Evolutionary conservation across 2,888 invertebrate genomes (phyloP).

Genomic region (Stenurella melanura): DNA sequence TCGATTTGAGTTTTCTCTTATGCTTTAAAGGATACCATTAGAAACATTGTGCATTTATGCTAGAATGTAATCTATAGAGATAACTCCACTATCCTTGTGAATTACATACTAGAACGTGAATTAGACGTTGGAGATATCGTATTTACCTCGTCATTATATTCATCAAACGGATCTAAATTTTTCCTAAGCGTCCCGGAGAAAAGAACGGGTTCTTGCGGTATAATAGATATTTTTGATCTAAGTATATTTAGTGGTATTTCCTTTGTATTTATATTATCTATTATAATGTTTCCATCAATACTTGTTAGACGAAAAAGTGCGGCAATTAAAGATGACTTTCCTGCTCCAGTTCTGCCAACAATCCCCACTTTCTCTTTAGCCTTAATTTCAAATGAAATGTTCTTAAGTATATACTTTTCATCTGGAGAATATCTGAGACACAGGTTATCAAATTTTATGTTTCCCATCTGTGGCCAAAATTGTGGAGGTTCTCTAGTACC

Average conservation of each 20-base stretch:
- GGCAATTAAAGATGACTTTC: conserved; percentile 84
- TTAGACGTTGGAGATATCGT: not conserved
- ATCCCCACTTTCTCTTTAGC: conserved; percentile 82
- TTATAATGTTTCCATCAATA: conserved; percentile 84
- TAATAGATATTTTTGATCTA: conserved; percentile 86
- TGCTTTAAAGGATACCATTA: too few species aligned
- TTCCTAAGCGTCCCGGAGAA: conserved; percentile 90
- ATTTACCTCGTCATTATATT: conserved; percentile 81
- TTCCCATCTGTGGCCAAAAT: conserved; percentile 77
- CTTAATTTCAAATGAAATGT: conserved; percentile 78
- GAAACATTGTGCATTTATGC: too few species aligned
- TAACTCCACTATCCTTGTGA: too few species aligned
- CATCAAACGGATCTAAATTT: too few species aligned
- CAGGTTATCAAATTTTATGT: conserved; percentile 77
- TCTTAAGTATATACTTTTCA: conserved; percentile 80
- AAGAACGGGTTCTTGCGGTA: conserved; percentile 89
- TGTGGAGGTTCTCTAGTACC: conserved; percentile 69
- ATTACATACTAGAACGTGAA: not conserved
- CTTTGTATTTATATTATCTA: conserved; percentile 84
- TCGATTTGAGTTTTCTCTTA: too few species aligned
- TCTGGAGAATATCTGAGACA: conserved; percentile 78
- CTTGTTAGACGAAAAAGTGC: conserved; percentile 88
- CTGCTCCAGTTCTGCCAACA: conserved; percentile 89
- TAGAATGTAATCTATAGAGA: too few species aligned
- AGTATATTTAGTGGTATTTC: conserved; percentile 83